These are phyloP conservation scores for Tineola bisselliella DNA, from an alignment of 2,888 invertebrate genomes.

Conservation along the genomic window DNA sequence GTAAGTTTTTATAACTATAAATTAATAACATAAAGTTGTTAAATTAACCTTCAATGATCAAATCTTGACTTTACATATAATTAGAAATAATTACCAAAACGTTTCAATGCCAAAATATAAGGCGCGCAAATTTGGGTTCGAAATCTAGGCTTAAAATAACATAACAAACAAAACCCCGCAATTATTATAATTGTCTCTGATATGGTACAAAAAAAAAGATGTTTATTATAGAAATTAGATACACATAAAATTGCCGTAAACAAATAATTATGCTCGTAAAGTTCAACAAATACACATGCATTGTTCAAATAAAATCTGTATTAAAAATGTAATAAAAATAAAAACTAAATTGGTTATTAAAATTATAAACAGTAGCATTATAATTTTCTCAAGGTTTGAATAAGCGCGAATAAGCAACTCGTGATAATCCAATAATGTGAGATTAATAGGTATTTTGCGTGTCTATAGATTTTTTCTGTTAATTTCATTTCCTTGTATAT, in stretches of 20 bases:
- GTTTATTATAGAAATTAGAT: no score
- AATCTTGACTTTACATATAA: not conserved
- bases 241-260: no score
- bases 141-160: no score
- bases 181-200: no score
- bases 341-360: not conserved
- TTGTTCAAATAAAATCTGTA: no score
- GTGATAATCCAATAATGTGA: constrained; percentile 9
- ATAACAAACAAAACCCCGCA: no score
- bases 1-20: no score
- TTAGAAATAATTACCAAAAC: not conserved
- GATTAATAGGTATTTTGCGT: constrained; percentile 13
- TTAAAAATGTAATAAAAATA: not conserved
- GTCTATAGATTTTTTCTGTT: not conserved
- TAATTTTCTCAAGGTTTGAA: not conserved
- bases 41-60: not conserved
- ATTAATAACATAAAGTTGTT: not conserved
- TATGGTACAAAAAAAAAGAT: no score
- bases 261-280: no score
- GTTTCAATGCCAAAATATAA: not conserved
- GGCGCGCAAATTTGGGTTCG: not conserved
- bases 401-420: not conserved
- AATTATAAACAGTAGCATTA: not conserved
- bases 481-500: not conserved
- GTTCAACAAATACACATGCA: no score